These are phyloP conservation scores for Autographa pulchrina DNA, from an alignment of 2,888 invertebrate species.

Conservation along the genomic window DNA sequence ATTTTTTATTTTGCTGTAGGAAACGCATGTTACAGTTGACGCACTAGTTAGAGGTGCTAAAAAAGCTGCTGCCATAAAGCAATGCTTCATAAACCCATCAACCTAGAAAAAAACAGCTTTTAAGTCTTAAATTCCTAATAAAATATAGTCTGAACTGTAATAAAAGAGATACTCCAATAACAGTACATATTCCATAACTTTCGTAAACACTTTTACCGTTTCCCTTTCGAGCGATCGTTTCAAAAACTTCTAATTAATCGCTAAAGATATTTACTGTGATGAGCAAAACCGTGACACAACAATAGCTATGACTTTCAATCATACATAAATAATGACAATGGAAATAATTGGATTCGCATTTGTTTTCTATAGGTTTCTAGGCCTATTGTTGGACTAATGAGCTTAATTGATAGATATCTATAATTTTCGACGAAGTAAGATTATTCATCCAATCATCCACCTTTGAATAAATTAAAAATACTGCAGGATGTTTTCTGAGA, in stretches of 20 bases:
- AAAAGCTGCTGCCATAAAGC: too few relatives aligned
- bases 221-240: constrained; percentile 26
- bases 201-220: constrained; percentile 27
- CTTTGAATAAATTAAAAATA: too few relatives aligned
- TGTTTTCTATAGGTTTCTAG: background rate
- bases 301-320: constrained; percentile 49
- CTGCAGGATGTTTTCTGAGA: too few relatives aligned
- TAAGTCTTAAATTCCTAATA: too few relatives aligned
- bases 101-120: too few relatives aligned
- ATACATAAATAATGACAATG: constrained; percentile 10
- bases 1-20: too few relatives aligned
- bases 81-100: too few relatives aligned
- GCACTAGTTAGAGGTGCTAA: too few relatives aligned
- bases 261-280: constrained; percentile 16
- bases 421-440: too few relatives aligned
- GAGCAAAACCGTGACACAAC: constrained; percentile 39
- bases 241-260: constrained; percentile 22
- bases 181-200: constrained; percentile 20
- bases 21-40: too few relatives aligned
- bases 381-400: background rate
- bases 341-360: constrained; percentile 17
- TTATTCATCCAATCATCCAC: too few relatives aligned
- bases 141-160: too few relatives aligned
- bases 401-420: background rate
- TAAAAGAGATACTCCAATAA: background rate